Percentiles rank a stretch among this genome's conserved stretches.
phyloP scores from a whole-genome alignment of 2,113 vertebrate species.

The Zootoca vivipara region DNA sequence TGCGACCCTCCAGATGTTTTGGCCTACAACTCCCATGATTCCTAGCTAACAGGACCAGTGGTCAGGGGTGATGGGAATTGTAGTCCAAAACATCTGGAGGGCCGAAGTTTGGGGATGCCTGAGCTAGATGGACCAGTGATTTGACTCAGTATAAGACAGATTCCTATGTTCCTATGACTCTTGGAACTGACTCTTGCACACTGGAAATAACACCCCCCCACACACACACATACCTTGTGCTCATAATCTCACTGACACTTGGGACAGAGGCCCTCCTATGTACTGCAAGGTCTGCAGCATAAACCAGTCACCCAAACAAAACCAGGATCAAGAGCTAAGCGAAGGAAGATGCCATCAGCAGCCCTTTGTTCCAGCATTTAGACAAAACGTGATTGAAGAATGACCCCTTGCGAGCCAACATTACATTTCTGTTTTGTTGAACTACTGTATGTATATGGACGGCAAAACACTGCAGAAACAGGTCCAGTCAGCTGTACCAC shows the following conservation, averaged over 20 bases:
- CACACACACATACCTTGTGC: background rate
- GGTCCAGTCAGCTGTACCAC: background rate
- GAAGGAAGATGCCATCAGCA: background rate
- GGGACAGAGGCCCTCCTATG: background rate
- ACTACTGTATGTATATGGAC: background rate
- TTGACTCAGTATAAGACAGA: too few species aligned
- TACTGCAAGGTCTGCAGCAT: background rate
- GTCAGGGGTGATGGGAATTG: too few species aligned
- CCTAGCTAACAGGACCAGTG: too few species aligned
- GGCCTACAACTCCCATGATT: too few species aligned
- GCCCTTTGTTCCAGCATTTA: background rate
- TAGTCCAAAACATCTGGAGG: too few species aligned
- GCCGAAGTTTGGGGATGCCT: too few species aligned
- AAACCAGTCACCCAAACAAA: background rate
- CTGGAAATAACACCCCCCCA: background rate
- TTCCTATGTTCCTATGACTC: too few species aligned
- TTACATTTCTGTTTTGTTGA: background rate
- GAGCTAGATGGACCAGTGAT: too few species aligned
- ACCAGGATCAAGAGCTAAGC: background rate
- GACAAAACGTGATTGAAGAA: background rate
- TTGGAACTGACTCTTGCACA: background rate
- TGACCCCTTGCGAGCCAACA: background rate
- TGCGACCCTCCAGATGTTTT: too few species aligned
- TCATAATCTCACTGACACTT: background rate
- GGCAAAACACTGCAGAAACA: background rate